phyloP scores from a whole-genome alignment of 2,113 vertebrate genomes.

The Podarcis raffonei region DNA sequence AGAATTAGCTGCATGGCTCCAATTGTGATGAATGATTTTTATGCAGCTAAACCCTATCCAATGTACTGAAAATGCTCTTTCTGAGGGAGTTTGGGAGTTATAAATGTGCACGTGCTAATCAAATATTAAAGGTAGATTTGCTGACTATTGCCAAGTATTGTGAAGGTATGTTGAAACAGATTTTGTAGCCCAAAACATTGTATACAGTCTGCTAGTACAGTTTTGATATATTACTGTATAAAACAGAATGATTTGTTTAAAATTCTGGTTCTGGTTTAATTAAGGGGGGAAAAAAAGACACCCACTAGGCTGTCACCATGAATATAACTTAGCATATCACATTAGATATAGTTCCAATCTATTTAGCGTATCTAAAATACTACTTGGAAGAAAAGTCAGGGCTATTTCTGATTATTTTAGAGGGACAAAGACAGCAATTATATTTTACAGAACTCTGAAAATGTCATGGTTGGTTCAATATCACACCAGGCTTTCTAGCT shows the following conservation, averaged over 20 bases:
- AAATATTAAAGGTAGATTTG: slow-evolving; percentile 7
- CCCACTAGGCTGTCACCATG: background rate
- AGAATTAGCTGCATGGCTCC: background rate
- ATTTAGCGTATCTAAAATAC: slow-evolving; percentile 11
- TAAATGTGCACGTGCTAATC: background rate
- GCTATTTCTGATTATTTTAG: slow-evolving; percentile 6
- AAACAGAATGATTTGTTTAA: background rate
- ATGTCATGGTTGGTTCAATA: slow-evolving; percentile 16
- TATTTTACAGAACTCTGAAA: background rate
- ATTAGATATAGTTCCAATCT: slow-evolving; percentile 21
- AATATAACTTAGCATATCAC: background rate
- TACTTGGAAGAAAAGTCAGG: background rate
- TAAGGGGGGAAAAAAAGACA: background rate
- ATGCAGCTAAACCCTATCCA: background rate
- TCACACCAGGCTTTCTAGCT: background rate
- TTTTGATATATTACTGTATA: background rate
- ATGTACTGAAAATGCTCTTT: slow-evolving; percentile 29
- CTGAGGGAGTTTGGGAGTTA: background rate
- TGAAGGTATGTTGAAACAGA: background rate
- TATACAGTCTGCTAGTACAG: background rate
- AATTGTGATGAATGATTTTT: slow-evolving; percentile 20
- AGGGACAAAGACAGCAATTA: slow-evolving; percentile 2
- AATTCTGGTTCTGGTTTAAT: slow-evolving; percentile 11
- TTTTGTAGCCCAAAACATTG: background rate
- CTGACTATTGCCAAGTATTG: background rate